Base-by-base conservation (phyloP, 2,888 invertebrate genomes). In the Drosophila yooni region DNA sequence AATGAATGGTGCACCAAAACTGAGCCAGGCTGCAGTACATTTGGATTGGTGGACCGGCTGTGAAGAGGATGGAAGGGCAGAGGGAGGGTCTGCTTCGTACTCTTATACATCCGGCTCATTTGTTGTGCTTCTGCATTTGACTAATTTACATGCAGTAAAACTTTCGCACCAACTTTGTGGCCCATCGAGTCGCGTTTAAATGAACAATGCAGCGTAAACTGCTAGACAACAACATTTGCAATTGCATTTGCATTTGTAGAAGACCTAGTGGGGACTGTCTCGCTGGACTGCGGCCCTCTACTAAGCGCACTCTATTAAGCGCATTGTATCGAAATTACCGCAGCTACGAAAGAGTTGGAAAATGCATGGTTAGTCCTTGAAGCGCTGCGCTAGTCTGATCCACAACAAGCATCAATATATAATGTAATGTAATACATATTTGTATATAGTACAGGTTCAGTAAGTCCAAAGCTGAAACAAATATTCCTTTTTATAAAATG, bases 191-290 rank as follows among this genome's bases (percentile, higher is more conserved):
- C 70, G 63, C 62, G 63, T 61, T 61, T 21, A 70, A 80, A 66
- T 76, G 77, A 63, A 80, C 77, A 75, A 76, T 80, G 81, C 80
- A 70, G 76, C 81, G 63, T 76, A 75, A 80, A 63, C 70, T 59
- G 76, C 33, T 40, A 69, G 68, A 70, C 52, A 75, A 58, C 76
- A 80, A 27, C 46, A 46, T 76, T 76, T 62, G 8, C 38, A 38
- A 18, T 38, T 38, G 31, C 51, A n/a, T 46, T 21, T 73, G 63
- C 60, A 63, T 56, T 60, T 53, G 60, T 18, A 46, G n/a, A 25
- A 38, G 52, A 52, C 33, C 36, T 21, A 34, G 7, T 13, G 43
- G 52, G 33, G 38, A 2, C n/a, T n/a, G 18, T 3, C 38, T 21
- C 8, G 29, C 33, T 25, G 33, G 38, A 38, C 25, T 10, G 15